Evolutionary conservation across 2,888 invertebrate genomes (phyloP).

Genomic region (Stenolophus ochropezus): DNA sequence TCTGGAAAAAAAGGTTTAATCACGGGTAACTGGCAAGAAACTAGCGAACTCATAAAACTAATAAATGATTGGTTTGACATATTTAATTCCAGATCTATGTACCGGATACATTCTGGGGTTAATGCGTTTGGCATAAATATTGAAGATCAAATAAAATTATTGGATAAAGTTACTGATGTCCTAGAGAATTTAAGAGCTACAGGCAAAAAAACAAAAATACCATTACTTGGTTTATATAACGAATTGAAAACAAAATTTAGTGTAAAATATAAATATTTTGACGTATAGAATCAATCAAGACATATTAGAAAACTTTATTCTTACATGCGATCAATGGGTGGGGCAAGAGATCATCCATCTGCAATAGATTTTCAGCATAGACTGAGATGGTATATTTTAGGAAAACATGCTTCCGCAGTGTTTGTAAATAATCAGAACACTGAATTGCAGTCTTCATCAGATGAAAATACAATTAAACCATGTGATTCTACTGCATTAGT

Average conservation of each 20-base stretch:
- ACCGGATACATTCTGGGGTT: constrained; percentile 51
- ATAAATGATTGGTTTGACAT: constrained; percentile 65
- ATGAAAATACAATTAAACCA: constrained; percentile 2
- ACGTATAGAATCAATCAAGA: neutral
- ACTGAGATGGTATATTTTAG: constrained; percentile 14
- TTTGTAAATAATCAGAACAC: neutral
- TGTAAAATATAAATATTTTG: neutral
- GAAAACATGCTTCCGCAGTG: constrained; percentile 14
- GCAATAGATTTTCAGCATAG: constrained; percentile 4
- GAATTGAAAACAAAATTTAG: constrained; percentile 4
- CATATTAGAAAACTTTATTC: neutral
- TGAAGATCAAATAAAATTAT: neutral
- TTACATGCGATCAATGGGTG: neutral
- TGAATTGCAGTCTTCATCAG: neutral
- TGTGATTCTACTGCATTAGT: neutral
- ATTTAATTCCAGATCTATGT: constrained; percentile 63
- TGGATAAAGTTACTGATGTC: neutral
- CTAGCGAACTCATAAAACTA: constrained; percentile 57
- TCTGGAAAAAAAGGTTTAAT: constrained; percentile 60
- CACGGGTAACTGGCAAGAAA: constrained; percentile 52
- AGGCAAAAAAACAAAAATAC: constrained; percentile 4
- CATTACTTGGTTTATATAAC: neutral
- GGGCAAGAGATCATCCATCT: neutral
- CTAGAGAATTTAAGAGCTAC: neutral
- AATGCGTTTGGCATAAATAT: constrained; percentile 60